Conservation (phyloP, 2,797 vertebrate species). For the Brotogeris chrysoptera region DNA sequence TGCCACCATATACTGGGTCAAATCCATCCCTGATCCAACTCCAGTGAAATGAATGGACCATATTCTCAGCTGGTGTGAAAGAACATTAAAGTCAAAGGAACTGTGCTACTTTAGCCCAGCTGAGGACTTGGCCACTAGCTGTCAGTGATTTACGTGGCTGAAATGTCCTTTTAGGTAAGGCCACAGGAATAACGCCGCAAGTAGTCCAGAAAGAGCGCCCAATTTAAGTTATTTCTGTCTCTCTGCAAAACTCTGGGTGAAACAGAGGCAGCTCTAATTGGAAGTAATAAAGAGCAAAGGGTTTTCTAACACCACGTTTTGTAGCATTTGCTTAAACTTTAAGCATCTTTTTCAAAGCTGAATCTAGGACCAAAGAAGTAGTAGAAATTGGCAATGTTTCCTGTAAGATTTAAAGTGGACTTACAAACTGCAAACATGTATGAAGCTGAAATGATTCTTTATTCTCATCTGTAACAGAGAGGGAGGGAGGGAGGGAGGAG, state of each 20-base stretch:
- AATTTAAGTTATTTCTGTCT: background rate
- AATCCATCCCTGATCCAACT: background rate
- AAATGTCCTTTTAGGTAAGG: conserved; percentile 41
- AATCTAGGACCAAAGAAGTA: conserved; percentile 36
- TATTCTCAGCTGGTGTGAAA: background rate
- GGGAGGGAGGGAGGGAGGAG: conserved; percentile 1
- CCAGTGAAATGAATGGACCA: conserved; percentile 48
- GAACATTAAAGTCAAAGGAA: background rate
- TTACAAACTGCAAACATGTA: conserved; percentile 29
- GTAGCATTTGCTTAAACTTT: conserved; percentile 20
- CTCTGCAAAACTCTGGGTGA: background rate
- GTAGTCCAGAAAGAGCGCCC: background rate
- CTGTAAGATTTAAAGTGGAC: conserved; percentile 51
- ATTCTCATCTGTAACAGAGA: conserved; percentile 26
- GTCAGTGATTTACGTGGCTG: background rate
- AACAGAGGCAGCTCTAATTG: conserved; percentile 23
- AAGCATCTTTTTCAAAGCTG: conserved; percentile 33
- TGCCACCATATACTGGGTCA: background rate
- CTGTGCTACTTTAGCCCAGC: background rate
- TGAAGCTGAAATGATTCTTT: conserved; percentile 56
- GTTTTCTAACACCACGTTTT: background rate
- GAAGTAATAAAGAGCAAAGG: conserved; percentile 14
- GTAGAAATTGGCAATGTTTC: conserved; percentile 59
- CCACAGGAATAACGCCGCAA: conserved; percentile 32
- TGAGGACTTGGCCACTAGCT: background rate